Conservation (phyloP, 2,797 vertebrate genomes). For the Crocidura indochinensis region DNA sequence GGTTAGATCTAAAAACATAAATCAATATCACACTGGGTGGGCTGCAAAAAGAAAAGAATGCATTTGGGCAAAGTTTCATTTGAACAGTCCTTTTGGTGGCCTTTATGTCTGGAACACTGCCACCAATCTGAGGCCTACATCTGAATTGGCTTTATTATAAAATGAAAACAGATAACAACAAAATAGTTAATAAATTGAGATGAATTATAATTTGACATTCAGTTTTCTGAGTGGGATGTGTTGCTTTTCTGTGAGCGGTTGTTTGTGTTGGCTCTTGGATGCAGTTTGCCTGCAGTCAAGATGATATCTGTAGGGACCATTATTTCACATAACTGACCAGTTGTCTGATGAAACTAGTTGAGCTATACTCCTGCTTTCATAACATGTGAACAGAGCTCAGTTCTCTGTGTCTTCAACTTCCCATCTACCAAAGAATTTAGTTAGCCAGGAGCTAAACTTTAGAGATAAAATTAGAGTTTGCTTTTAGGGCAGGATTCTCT, state of each 20-base stretch:
- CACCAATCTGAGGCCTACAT: slow-evolving; percentile 15
- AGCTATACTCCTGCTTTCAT: slow-evolving; percentile 60
- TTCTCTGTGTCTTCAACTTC: slow-evolving; percentile 34
- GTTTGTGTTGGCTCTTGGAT: slow-evolving; percentile 71
- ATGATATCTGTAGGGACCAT: slow-evolving; percentile 52
- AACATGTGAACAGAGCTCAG: slow-evolving; percentile 50
- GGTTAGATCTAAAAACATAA: slow-evolving; percentile 57
- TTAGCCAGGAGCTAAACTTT: neutral
- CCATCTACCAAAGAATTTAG: slow-evolving; percentile 38
- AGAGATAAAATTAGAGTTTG: neutral
- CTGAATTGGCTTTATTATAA: slow-evolving; percentile 67
- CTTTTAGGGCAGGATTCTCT: no score
- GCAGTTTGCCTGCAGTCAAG: neutral
- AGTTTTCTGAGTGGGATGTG: slow-evolving; percentile 27
- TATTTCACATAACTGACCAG: slow-evolving; percentile 42
- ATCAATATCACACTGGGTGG: slow-evolving; percentile 39
- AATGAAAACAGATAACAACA: slow-evolving; percentile 72
- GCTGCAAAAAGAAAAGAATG: slow-evolving; percentile 61
- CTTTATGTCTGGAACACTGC: slow-evolving; percentile 72
- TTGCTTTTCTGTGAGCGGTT: slow-evolving; percentile 42
- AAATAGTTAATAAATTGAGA: slow-evolving; percentile 74
- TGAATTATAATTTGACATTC: slow-evolving; percentile 31
- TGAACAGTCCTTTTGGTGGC: slow-evolving; percentile 20
- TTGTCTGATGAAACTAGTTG: slow-evolving; percentile 71
- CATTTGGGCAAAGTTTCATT: slow-evolving; percentile 53